Evolutionary conservation across 2,888 invertebrate genomes (phyloP), one percentile per base, ranked within the genome.

Genomic region (Desoria tigrina): DNA sequence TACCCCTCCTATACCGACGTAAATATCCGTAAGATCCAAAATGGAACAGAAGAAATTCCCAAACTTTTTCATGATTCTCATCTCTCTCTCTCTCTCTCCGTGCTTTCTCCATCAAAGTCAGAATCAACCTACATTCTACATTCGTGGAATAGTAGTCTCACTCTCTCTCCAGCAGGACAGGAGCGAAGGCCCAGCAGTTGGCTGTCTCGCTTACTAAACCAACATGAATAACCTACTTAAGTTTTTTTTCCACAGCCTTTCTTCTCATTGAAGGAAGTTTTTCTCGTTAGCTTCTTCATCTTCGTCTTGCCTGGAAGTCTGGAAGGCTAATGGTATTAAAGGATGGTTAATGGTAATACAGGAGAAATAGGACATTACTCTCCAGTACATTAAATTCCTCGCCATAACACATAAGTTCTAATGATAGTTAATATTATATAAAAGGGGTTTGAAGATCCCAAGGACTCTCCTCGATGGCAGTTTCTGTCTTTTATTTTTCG

Each of bases 361-460:
- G 39, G 16, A 16, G 45, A 45, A 45, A 45, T 45, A 45, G 24
- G 3, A 24, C 16, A 27, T 60, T 26, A 28, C 50, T 50, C 23
- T 16, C 6, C 45, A 45, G 45, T 39, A 26, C 60, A 65, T 55
- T 59, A 39, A 42, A 59, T 64, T 57, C 37, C 24, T 57, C 32
- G 27, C 55, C 16, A 26, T 14, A n/a, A n/a, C n/a, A n/a, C n/a
- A n/a, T n/a, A 28, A 28, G 28, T 57, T 57, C 45, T 57, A 57
- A 57, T 57, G 56, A 57, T 42, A 18, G 39, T 57, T 24, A 57
- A 42, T 42, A 32, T 4, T 32, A 45, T 6, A 16, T 18, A n/a
- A 11, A 45, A 45, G 45, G 45, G 4, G 16, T 18, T 16, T 16
- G 16, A 16, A 39, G 16, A 39, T 39, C 16, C 4, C 16, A 45